Evolutionary conservation across 2,888 invertebrate genomes (phyloP).

Genomic region (Parapristionchus giblindavisi): DNA sequence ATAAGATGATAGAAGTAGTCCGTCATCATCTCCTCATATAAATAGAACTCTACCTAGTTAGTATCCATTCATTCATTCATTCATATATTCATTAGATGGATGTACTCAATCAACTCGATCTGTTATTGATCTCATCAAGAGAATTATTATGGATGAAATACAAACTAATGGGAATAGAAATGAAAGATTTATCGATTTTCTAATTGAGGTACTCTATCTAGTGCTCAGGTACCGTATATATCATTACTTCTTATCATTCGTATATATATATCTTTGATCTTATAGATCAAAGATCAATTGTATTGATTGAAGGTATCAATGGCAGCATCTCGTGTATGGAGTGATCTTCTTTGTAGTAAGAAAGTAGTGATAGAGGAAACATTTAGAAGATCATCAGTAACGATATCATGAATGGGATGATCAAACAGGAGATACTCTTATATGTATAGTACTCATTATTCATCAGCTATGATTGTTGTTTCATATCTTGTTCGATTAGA

Average conservation of each 20-base stretch:
- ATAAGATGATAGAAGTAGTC: too few relatives aligned
- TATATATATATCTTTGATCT: too few relatives aligned
- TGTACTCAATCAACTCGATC: constrained; percentile 38
- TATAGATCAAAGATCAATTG: not conserved
- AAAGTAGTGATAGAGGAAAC: constrained; percentile 92
- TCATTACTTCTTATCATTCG: too few relatives aligned
- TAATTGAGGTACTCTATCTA: constrained; percentile 79
- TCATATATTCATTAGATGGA: not conserved
- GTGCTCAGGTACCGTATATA: constrained; percentile 49
- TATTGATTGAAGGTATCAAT: constrained; percentile 78
- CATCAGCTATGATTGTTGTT: constrained; percentile 99
- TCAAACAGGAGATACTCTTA: constrained; percentile 98
- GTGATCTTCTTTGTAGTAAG: constrained; percentile 92
- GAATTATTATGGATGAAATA: constrained; percentile 91
- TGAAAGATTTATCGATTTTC: constrained; percentile 82
- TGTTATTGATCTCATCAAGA: constrained; percentile 92
- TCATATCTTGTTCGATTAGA: constrained; percentile 97
- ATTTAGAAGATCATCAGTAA: constrained; percentile 75
- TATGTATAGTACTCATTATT: constrained; percentile 98
- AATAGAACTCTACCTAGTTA: too few relatives aligned
- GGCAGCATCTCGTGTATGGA: constrained; percentile 94
- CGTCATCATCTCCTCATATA: too few relatives aligned
- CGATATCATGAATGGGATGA: constrained; percentile 93
- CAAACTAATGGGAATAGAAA: constrained; percentile 77
- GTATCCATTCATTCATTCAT: not conserved